Evolutionary conservation across 2,797 vertebrate genomes (phyloP).

Genomic region (Potorous gilbertii): DNA sequence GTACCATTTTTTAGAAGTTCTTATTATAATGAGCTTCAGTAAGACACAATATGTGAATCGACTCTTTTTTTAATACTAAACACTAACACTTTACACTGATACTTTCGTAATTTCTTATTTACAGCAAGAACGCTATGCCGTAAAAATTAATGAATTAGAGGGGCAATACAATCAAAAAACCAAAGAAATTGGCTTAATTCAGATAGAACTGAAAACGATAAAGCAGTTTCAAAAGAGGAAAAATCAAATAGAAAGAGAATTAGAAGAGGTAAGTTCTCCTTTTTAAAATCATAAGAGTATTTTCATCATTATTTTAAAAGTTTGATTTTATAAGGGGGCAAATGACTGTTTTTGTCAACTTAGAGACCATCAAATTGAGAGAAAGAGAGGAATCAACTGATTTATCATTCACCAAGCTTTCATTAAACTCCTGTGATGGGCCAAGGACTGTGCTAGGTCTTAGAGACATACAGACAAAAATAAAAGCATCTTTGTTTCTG

Average conservation of each 20-base stretch:
- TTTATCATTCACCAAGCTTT: neutral
- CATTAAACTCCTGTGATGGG: neutral
- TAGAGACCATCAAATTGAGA: slow-evolving; percentile 41
- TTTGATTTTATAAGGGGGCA: slow-evolving; percentile 36
- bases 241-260: slow-evolving; percentile 89
- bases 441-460: neutral
- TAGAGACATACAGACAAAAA: neutral
- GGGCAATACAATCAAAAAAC: slow-evolving; percentile 86
- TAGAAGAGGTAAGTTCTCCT: slow-evolving; percentile 85
- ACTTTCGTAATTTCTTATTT: slow-evolving; percentile 59
- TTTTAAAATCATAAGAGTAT: neutral
- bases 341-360: slow-evolving; percentile 17
- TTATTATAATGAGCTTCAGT: slow-evolving; percentile 28
- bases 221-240: slow-evolving; percentile 88
- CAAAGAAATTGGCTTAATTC: slow-evolving; percentile 87
- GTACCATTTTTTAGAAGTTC: neutral
- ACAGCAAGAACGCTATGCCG: slow-evolving; percentile 84
- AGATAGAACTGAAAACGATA: slow-evolving; percentile 86
- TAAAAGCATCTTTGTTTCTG: neutral
- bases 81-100: neutral
- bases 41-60: neutral
- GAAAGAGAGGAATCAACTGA: slow-evolving; percentile 12
- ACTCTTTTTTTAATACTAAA: slow-evolving; percentile 35
- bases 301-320: neutral
- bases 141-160: slow-evolving; percentile 86